phyloP scores from a whole-genome alignment of 2,113 vertebrate species.

The Panthera tigris region DNA sequence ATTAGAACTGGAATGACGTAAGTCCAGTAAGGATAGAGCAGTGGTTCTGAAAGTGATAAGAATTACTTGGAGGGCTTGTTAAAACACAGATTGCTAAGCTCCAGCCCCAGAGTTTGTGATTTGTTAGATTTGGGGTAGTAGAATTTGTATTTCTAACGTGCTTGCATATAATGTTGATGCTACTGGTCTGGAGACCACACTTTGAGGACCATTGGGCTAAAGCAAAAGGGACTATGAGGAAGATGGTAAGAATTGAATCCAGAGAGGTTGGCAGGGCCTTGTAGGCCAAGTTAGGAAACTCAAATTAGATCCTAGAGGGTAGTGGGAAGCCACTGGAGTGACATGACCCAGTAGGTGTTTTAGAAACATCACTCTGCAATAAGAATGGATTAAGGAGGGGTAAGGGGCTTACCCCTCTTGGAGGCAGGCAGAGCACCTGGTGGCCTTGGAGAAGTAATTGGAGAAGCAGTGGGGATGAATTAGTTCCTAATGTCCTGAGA shows the following conservation, averaged over 20 bases:
- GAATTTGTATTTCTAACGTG: neutral
- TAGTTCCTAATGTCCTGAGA: neutral
- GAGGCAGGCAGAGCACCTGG: neutral
- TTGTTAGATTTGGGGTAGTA: neutral
- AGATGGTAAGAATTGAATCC: neutral
- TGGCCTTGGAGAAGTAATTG: neutral
- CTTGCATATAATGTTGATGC: neutral
- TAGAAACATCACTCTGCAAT: neutral
- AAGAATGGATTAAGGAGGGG: neutral
- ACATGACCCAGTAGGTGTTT: neutral
- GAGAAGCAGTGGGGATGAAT: neutral
- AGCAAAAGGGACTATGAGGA: neutral
- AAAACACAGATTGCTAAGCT: neutral
- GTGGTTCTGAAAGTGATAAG: neutral
- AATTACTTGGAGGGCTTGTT: neutral
- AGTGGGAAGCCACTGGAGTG: neutral
- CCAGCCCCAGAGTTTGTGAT: neutral
- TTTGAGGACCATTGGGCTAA: neutral
- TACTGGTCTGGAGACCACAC: neutral
- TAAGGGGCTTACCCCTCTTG: neutral
- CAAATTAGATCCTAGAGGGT: neutral
- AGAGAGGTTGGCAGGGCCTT: neutral
- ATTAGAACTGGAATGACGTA: neutral
- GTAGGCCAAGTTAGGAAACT: neutral
- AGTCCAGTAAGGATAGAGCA: neutral